Percentiles rank a stretch among this genome's conserved stretches.
Conservation (phyloP, 1,140 invertebrate genomes). For the Panagrolaimus sp. region DNA sequence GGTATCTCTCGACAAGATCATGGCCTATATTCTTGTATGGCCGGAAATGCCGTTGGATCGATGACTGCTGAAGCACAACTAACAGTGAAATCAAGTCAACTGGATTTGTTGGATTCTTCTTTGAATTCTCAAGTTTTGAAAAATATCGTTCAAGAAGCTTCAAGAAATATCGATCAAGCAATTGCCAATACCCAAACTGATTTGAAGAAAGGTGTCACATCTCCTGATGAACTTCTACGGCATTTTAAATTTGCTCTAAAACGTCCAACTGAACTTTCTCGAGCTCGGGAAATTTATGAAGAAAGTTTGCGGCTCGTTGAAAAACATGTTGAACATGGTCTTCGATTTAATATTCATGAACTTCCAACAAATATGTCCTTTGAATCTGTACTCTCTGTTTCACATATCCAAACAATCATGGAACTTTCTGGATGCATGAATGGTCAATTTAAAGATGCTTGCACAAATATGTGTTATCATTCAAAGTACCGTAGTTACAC, state of each 20-base stretch:
- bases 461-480: conserved; percentile 57
- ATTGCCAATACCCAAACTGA: conserved; percentile 46
- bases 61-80: conserved; percentile 52
- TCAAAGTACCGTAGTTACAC: conserved; percentile 54
- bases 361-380: conserved; percentile 55
- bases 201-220: conserved; percentile 32
- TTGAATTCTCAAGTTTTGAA: conserved; percentile 41
- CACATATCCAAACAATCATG: conserved; percentile 59
- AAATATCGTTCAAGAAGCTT: conserved; percentile 52
- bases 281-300: conserved; percentile 57
- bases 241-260: conserved; percentile 57
- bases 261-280: conserved; percentile 49
- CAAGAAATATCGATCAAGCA: conserved; percentile 54
- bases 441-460: conserved; percentile 51
- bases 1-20: conserved; percentile 40
- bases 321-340: conserved; percentile 55
- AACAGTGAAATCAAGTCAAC: conserved; percentile 35
- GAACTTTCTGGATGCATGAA: conserved; percentile 56
- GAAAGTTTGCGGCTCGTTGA: conserved; percentile 54
- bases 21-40: conserved; percentile 56
- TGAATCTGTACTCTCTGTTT: conserved; percentile 55
- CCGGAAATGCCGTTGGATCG: conserved; percentile 51
- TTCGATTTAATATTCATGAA: conserved; percentile 38
- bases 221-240: conserved; percentile 46
- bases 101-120: conserved; percentile 42